Percentiles rank a stretch among this genome's conserved stretches.
phyloP scores from a whole-genome alignment of 2,797 vertebrate genomes.

The Ceyx erithaca region DNA sequence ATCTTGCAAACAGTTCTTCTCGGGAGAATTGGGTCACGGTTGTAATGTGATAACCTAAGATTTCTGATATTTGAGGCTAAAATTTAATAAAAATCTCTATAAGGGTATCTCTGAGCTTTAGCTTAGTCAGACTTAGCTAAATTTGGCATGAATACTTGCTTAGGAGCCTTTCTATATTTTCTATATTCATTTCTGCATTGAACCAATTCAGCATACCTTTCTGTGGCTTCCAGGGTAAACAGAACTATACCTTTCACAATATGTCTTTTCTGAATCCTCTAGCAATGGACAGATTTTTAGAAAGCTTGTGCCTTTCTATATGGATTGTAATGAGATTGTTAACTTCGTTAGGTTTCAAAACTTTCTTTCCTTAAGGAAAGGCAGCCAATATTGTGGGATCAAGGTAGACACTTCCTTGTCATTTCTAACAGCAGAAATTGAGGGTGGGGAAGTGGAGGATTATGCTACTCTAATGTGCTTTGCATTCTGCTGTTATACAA shows the following conservation, averaged over 20 bases:
- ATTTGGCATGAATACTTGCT: not conserved
- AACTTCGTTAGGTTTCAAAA: not conserved
- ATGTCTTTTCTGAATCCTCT: not conserved
- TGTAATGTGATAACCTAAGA: not conserved
- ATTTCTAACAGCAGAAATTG: not conserved
- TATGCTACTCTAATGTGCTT: not conserved
- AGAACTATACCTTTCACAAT: not conserved
- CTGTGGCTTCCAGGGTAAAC: not conserved
- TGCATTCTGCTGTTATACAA: not conserved
- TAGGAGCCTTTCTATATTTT: not conserved
- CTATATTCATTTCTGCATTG: not conserved
- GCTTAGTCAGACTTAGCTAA: not conserved
- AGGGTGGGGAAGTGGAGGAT: not conserved
- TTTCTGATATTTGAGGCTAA: not conserved
- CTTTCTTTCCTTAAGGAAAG: not conserved
- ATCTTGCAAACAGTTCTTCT: not conserved
- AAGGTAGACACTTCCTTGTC: not conserved
- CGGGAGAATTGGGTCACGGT: not conserved
- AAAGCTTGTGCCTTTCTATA: not conserved
- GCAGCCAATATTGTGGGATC: not conserved
- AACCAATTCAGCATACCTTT: not conserved
- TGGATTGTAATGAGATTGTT: not conserved
- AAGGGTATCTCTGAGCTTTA: not conserved
- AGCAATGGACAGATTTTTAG: not conserved
- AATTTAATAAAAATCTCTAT: not conserved